Conservation (phyloP, 2,113 vertebrate species). For the Psittacara wagleri region DNA sequence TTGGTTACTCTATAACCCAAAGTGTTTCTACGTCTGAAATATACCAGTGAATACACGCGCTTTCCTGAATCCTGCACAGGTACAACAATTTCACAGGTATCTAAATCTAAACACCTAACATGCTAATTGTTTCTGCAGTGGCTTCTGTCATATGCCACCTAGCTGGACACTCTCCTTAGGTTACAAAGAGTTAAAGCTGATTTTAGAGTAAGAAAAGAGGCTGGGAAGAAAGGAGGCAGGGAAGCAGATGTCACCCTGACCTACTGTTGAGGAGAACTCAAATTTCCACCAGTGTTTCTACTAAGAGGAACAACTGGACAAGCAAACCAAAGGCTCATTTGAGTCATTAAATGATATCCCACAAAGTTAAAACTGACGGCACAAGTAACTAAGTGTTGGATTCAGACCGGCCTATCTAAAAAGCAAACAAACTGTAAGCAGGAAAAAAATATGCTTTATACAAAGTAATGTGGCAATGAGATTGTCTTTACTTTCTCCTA, state of each 20-base stretch:
- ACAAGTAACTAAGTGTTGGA: background rate
- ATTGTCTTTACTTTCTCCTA: background rate
- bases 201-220: background rate
- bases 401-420: background rate
- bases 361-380: background rate
- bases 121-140: background rate
- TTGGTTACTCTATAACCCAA: background rate
- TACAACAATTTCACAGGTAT: background rate
- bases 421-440: background rate
- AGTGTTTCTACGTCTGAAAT: background rate
- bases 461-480: background rate
- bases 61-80: background rate
- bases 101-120: background rate
- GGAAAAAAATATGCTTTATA: background rate
- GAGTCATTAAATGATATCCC: background rate
- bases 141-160: background rate
- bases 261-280: background rate
- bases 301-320: background rate
- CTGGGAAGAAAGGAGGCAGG: background rate
- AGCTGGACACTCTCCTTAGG: background rate
- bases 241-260: background rate
- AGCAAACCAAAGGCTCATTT: background rate
- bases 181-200: background rate
- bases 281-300: background rate
- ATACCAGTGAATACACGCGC: background rate